A percentile compares a stretch with the other conserved stretches of the same genome.
Conservation (phyloP, 2,888 invertebrate genomes). For the Pachydiplax longipennis region DNA sequence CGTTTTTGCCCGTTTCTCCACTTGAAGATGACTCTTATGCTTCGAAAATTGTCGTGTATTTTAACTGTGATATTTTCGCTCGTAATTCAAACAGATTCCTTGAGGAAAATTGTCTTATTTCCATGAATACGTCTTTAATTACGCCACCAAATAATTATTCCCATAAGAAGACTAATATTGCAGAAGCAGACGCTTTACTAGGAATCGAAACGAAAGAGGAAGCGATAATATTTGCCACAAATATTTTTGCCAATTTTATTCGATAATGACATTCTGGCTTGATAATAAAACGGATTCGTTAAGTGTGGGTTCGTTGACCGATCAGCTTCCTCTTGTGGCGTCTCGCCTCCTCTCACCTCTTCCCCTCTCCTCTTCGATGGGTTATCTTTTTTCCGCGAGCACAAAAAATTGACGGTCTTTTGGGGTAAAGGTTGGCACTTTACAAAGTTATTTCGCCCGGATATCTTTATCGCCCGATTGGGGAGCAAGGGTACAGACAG, state of each 20-base stretch:
- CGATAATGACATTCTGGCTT: background rate
- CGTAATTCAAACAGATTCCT: no score
- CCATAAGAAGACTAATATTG: background rate
- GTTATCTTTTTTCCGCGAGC: background rate
- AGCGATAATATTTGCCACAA: background rate
- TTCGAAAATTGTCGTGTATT: no score
- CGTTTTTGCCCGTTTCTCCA: no score
- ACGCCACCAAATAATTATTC: background rate
- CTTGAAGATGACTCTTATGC: no score
- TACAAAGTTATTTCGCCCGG: background rate
- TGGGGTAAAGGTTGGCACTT: background rate
- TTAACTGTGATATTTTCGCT: no score
- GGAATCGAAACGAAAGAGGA: background rate
- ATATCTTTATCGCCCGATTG: background rate
- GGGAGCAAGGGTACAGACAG: background rate
- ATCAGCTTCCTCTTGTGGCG: background rate
- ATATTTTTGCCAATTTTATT: background rate
- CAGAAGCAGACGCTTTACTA: background rate
- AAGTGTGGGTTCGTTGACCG: constrained; percentile 36
- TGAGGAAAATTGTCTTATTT: no score
- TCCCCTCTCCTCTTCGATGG: background rate
- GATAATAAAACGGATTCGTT: background rate
- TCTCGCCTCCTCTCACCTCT: background rate
- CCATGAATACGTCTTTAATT: background rate
- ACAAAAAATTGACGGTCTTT: background rate